These are phyloP conservation scores for Loris lydekkerianus DNA, from an alignment of 2,797 vertebrate genomes.

Conservation along the genomic window DNA sequence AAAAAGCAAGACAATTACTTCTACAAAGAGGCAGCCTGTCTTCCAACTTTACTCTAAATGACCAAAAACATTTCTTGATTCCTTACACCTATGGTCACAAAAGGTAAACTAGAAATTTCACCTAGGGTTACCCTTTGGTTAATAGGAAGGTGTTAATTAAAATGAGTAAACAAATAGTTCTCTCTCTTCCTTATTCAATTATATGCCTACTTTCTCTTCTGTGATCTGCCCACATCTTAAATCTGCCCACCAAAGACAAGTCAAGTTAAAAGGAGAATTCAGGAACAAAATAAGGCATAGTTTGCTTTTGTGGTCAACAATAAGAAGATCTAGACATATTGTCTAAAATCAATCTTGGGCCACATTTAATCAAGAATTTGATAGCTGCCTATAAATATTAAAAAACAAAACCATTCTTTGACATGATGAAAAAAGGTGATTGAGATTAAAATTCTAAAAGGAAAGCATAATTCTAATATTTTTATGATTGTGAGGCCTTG, in stretches of 20 bases:
- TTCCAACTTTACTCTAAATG: not conserved
- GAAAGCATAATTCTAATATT: conserved; percentile 45
- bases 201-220: not conserved
- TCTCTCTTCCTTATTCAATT: not conserved
- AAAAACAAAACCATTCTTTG: not conserved
- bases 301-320: conserved; percentile 24
- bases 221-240: not conserved
- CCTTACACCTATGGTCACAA: not conserved
- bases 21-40: not conserved
- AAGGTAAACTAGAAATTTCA: conserved; percentile 38
- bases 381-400: not conserved
- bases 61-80: conserved; percentile 28
- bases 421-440: not conserved
- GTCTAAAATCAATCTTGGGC: not conserved
- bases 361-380: conserved; percentile 21
- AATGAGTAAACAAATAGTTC: conserved; percentile 1
- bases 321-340: conserved; percentile 43
- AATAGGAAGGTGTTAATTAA: not conserved
- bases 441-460: conserved; percentile 13
- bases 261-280: conserved; percentile 29
- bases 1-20: conserved; percentile 54
- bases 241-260: not conserved
- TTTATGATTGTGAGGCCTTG: not conserved
- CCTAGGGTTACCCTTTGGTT: not conserved
- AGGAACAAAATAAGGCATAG: not conserved